These are phyloP conservation scores for Cettia cetti DNA, from an alignment of 2,113 vertebrate species.

Conservation along the genomic window DNA sequence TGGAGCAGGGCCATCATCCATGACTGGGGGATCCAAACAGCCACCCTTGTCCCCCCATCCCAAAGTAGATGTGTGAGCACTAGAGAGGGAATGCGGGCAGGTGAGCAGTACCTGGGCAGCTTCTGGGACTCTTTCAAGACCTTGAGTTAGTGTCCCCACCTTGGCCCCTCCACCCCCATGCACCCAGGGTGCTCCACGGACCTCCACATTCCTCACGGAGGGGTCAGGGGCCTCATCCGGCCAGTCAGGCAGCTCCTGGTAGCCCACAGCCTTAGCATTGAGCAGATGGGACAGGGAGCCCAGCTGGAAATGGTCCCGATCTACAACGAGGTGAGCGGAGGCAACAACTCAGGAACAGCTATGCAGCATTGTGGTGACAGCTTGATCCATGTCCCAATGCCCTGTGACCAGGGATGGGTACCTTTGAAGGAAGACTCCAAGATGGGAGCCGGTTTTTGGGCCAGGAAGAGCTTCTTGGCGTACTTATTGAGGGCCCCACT, in stretches of 20 bases:
- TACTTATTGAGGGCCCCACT: conserved; percentile 94
- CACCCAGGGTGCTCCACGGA: background rate
- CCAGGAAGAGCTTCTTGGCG: conserved; percentile 96
- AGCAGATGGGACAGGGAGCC: conserved; percentile 95
- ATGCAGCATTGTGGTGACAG: background rate
- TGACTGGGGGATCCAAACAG: background rate
- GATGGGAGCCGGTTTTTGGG: conserved; percentile 92
- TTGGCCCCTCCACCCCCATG: no score
- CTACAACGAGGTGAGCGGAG: conserved; percentile 44
- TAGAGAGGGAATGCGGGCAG: background rate
- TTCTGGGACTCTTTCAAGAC: background rate
- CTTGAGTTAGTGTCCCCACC: background rate
- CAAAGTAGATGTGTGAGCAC: fast-evolving
- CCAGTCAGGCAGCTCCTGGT: conserved; percentile 97
- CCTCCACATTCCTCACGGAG: conserved; percentile 99
- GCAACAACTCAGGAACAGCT: background rate
- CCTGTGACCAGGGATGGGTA: conserved; percentile 33
- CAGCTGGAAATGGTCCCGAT: conserved; percentile 97
- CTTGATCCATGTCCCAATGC: fast-evolving
- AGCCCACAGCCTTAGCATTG: conserved; percentile 93
- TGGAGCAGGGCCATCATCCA: background rate
- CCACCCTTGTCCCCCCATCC: background rate
- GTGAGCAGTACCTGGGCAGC: background rate
- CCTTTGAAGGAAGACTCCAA: conserved; percentile 98
- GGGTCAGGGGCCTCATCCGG: conserved; percentile 92